Evolutionary conservation across 2,888 invertebrate species (phyloP).

Genomic region (Tortricodes alternella): DNA sequence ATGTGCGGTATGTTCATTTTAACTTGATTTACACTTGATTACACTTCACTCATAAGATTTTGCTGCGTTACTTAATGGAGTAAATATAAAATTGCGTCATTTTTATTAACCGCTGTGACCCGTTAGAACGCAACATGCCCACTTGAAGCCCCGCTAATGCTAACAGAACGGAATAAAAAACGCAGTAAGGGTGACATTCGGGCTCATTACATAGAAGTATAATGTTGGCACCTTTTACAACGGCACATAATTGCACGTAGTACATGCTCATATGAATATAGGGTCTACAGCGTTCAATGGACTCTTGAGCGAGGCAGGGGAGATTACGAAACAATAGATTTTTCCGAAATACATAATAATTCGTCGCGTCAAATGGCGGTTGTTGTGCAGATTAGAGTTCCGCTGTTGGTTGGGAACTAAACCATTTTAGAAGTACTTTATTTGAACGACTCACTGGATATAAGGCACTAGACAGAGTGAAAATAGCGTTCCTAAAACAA

Average conservation of each 20-base stretch:
- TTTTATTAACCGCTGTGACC: slow-evolving; percentile 4
- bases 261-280: slow-evolving; percentile 49
- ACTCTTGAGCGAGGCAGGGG: slow-evolving; percentile 61
- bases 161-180: slow-evolving; percentile 26
- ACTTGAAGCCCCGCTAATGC: slow-evolving; percentile 21
- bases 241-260: slow-evolving; percentile 48
- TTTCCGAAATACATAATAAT: slow-evolving; percentile 82
- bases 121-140: slow-evolving; percentile 18
- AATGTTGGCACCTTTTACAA: slow-evolving; percentile 59
- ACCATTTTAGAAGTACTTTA: background rate
- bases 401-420: slow-evolving; percentile 32
- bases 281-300: slow-evolving; percentile 60
- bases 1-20: too few species aligned
- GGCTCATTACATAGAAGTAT: slow-evolving; percentile 64
- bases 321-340: slow-evolving; percentile 80
- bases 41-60: background rate
- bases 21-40: too few species aligned
- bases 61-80: background rate
- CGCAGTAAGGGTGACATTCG: slow-evolving; percentile 41
- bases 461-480: too few species aligned
- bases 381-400: slow-evolving; percentile 66
- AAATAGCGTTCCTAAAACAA: too few species aligned
- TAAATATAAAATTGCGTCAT: background rate
- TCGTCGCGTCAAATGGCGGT: slow-evolving; percentile 76
- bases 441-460: too few species aligned